phyloP scores from a whole-genome alignment of 2,113 vertebrate genomes.

The Himantopus leucocephalus region DNA sequence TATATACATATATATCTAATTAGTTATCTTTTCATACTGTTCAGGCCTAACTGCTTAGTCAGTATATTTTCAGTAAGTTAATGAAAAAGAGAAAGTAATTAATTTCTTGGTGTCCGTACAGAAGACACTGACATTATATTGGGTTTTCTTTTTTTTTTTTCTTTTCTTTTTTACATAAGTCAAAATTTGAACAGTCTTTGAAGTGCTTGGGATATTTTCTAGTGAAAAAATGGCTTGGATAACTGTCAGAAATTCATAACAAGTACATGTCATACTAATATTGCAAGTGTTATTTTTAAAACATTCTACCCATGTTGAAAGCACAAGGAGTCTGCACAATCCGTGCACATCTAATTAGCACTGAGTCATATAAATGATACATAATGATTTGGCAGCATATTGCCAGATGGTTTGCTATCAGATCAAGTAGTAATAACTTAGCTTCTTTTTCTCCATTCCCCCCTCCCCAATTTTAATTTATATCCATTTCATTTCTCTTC shows the following conservation, averaged over 20 bases:
- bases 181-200: neutral
- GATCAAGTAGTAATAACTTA: conserved; percentile 10
- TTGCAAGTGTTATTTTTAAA: conserved; percentile 50
- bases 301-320: conserved; percentile 11
- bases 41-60: neutral
- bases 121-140: neutral
- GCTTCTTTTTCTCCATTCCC: neutral
- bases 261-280: conserved; percentile 41
- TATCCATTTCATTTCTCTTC: neutral
- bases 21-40: neutral
- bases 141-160: no score
- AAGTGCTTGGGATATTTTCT: neutral
- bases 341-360: neutral
- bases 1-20: neutral
- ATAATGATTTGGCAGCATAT: conserved; percentile 23
- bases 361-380: conserved; percentile 49
- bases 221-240: neutral
- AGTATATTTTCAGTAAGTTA: neutral
- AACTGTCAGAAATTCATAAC: conserved; percentile 38
- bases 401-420: conserved; percentile 38
- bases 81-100: neutral
- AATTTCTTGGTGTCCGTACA: neutral
- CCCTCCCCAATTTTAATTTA: neutral
- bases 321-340: conserved; percentile 22
- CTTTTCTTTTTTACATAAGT: neutral